Conservation (phyloP, 2,113 vertebrate species). For the Mellivora capensis region DNA sequence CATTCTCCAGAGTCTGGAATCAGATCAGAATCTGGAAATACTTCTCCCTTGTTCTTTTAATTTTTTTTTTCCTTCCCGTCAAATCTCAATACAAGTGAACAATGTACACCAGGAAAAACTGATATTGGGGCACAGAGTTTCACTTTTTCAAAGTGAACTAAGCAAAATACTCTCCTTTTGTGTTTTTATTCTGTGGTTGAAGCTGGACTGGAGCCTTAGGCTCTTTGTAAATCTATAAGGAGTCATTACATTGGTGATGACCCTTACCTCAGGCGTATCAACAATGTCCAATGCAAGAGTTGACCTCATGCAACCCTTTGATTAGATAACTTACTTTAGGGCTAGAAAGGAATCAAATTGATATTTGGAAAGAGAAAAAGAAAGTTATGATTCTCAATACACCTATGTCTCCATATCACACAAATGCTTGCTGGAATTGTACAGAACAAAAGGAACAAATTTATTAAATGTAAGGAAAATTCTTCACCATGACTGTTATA, state of each 20-base stretch:
- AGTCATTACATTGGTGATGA: not conserved
- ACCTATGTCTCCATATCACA: not conserved
- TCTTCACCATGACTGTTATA: not conserved
- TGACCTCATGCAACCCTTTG: not conserved
- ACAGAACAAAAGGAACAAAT: not conserved
- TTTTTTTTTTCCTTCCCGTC: not conserved
- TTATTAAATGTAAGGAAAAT: not conserved
- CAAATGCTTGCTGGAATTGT: not conserved
- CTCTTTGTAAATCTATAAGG: not conserved
- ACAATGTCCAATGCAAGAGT: not conserved
- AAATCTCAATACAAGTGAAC: not conserved
- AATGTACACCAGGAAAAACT: not conserved
- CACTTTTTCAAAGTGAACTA: not conserved
- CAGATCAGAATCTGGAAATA: not conserved
- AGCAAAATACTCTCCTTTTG: not conserved
- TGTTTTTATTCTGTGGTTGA: not conserved
- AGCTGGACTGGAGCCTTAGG: not conserved
- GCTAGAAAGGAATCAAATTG: not conserved
- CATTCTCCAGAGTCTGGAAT: not conserved
- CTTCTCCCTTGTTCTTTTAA: not conserved
- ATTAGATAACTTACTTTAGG: not conserved
- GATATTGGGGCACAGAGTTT: not conserved
- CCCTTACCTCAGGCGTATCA: not conserved
- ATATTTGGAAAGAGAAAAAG: slow-evolving; percentile 1
- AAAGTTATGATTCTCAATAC: not conserved